Percentiles rank a stretch among this genome's conserved stretches.
Evolutionary conservation across 2,888 invertebrate species (phyloP).

Genomic region (Uropetala carovei): DNA sequence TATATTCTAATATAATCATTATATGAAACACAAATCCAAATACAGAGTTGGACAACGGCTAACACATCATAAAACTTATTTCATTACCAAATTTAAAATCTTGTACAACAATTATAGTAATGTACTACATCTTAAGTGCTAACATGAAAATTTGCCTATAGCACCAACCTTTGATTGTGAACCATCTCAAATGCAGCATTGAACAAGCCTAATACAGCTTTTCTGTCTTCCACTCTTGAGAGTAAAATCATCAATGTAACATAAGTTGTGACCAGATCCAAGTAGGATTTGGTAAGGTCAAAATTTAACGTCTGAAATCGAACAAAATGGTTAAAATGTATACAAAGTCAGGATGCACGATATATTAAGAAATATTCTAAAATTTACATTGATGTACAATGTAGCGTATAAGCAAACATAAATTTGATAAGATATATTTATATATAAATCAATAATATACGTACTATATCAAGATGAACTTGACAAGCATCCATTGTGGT

Average conservation of each 20-base stretch:
- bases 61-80: too few species aligned
- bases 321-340: conserved; percentile 4
- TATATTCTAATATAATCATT: too few species aligned
- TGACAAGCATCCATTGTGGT: conserved; percentile 98
- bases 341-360: background rate
- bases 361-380: background rate
- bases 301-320: conserved; percentile 87
- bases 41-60: too few species aligned
- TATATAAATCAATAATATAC: conserved; percentile 69
- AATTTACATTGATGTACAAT: background rate
- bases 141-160: too few species aligned
- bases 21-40: too few species aligned
- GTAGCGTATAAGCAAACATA: background rate
- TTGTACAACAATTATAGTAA: too few species aligned
- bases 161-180: conserved; percentile 82
- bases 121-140: too few species aligned
- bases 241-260: conserved; percentile 97
- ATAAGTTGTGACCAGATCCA: conserved; percentile 96
- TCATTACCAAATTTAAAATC: too few species aligned
- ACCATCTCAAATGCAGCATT: conserved; percentile 99
- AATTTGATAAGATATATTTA: too few species aligned
- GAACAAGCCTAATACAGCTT: conserved; percentile 96
- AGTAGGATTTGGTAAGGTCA: conserved; percentile 96
- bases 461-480: conserved; percentile 92
- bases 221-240: conserved; percentile 98